phyloP scores from a whole-genome alignment of 1,140 invertebrate species.

The Artemia franciscana region DNA sequence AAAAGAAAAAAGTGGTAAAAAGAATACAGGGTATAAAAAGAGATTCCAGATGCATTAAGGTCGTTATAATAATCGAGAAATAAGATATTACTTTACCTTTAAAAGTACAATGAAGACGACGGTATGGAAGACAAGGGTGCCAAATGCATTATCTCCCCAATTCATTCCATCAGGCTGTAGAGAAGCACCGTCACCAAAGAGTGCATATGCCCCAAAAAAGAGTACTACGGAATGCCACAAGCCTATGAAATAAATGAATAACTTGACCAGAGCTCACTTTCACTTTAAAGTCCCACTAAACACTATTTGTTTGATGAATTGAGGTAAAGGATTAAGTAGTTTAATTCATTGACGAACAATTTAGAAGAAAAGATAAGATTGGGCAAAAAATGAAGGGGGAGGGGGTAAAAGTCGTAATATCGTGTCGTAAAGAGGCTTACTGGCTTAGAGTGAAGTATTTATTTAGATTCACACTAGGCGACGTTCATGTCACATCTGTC shows the following conservation, averaged over 20 bases:
- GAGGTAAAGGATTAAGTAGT: constrained; percentile 6
- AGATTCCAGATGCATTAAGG: not conserved
- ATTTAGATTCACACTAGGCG: too few species aligned
- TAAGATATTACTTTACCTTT: constrained; percentile 20
- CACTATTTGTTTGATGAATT: constrained; percentile 19
- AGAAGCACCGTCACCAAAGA: constrained; percentile 21
- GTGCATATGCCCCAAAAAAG: constrained; percentile 26
- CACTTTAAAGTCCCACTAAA: constrained; percentile 19
- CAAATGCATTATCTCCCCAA: constrained; percentile 22
- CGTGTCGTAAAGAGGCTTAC: not conserved
- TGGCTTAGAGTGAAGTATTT: too few species aligned
- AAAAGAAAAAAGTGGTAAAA: not conserved
- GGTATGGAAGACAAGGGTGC: constrained; percentile 24
- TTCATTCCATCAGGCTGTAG: constrained; percentile 19
- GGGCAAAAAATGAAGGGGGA: not conserved
- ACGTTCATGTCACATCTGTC: too few species aligned
- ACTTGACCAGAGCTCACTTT: constrained; percentile 17
- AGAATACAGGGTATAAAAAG: not conserved
- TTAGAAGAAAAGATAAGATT: not conserved
- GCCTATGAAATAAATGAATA: constrained; percentile 18
- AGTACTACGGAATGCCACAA: constrained; percentile 29
- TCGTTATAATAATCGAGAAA: too few species aligned
- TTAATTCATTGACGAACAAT: not conserved
- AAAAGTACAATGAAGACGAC: constrained; percentile 26
- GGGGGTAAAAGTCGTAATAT: not conserved